Base-by-base conservation (phyloP, 2,113 vertebrate species). In the Thunnus maccoyii region DNA sequence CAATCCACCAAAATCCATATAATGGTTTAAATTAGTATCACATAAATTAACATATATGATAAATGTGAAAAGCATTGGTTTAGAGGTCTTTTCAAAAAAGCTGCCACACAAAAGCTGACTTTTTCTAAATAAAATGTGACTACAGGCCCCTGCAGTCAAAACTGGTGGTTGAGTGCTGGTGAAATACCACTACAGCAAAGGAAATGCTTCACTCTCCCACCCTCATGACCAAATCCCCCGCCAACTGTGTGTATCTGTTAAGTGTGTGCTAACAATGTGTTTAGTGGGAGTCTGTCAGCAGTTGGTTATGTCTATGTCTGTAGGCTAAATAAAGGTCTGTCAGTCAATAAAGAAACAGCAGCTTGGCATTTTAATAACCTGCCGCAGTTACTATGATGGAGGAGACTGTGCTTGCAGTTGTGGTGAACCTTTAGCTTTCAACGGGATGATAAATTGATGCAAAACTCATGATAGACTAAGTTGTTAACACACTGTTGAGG, bases 271-370 rank as follows among this genome's bases (percentile, higher is more conserved):
- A 82, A 89, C 80, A 67, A 71, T 13, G 82, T 81, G 80, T 88
- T 90, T 81, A 81, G 66, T 83, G 72, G 22, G 62, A 13, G 4
- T 55, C 84, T 91, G 80, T 85, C 86, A 86, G 25, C 78, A 74
- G 81, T 60, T 67, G 75, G 22, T 60, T 36, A 2, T 1, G 17
- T 56, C 4, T 68, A 52, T 51, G 80, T 61, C 30, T 74, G 68
- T 14, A n/a, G 62, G 57, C 66, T 50, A 47, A 84, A 70, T 20
- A 8, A 78, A 64, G 17, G 22, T 76, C 46, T 18, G 57, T 79
- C 82, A 80, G 82, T 65, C 62, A 44, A 60, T 60, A 61, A 60
- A 82, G 54, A 63, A 18, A 54, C 41, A 56, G 80, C 73, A 62
- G 66, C 41, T 30, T 41, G 30, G 58, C 65, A 44, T 48, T 75